Conservation (phyloP, 2,888 invertebrate genomes). For the Bellardia bayeri region DNA sequence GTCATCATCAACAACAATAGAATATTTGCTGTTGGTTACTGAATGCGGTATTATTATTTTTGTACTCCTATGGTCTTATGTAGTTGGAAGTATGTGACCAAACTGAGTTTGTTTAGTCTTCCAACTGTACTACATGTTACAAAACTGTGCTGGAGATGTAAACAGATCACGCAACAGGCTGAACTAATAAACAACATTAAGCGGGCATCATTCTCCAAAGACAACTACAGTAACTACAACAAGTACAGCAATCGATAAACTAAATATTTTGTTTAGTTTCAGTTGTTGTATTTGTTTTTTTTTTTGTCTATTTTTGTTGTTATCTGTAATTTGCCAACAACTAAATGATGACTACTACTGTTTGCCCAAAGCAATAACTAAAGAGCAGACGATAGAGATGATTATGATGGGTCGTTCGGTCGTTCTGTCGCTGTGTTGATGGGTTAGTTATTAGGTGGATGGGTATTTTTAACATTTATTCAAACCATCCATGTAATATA, state of each 20-base stretch:
- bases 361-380: conserved; percentile 22
- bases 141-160: conserved; percentile 40
- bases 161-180: conserved; percentile 65
- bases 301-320: conserved; percentile 6
- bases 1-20: not conserved
- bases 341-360: conserved; percentile 14
- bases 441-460: conserved; percentile 2
- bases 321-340: conserved; percentile 24
- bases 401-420: not conserved
- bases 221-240: conserved; percentile 1
- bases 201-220: conserved; percentile 34
- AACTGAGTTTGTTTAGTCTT: conserved; percentile 31
- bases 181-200: conserved; percentile 64
- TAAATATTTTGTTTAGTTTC: conserved; percentile 10
- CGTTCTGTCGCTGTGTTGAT: not conserved
- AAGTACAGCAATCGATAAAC: conserved; percentile 1
- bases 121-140: conserved; percentile 16
- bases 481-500: conserved; percentile 27
- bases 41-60: not conserved
- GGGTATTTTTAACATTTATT: not conserved
- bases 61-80: conserved; percentile 5
- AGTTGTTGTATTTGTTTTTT: not conserved
- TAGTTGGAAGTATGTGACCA: conserved; percentile 28
- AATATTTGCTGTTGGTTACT: not conserved
- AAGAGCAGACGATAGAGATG: not conserved